Base-by-base conservation (phyloP, 1,140 invertebrate species). In the Cylas formicarius region DNA sequence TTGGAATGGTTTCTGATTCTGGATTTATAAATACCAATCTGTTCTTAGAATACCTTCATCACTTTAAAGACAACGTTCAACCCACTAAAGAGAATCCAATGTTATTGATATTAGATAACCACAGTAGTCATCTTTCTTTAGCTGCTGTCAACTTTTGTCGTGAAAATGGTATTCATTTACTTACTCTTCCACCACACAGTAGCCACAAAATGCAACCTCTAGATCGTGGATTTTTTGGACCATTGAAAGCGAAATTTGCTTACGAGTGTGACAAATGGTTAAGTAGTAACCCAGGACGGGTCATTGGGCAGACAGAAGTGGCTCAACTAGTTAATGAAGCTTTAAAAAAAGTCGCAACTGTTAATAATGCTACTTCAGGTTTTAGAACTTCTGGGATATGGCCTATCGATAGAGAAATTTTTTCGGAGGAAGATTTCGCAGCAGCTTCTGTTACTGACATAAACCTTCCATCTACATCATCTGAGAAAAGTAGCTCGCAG, bases 91-190 rank as follows among this genome's bases (percentile, higher is more conserved):
- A 55, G 1, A 9, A 45, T 24, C 43, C 45, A 10, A 31, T 56
- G 7, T 22, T 57, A 14, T 26, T 57, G 4, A 34, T 55, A 17
- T 43, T 59, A 3, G 54, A 59, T 34, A 60, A 61, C 37, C 58
- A 67, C 36, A 18, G 40, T 2, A 58, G 41, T 10, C 56, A 63
- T 43, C 33, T 59, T 56, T 57, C 60, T 50, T 60, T 61, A 60
- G 53, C 54, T 56, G 67, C 66, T 64, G 29, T 29, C 3, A 3
- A 29, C 5, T 29, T 29, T 3, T 3, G 5, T 9, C 11, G 9
- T 13, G 9, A 29, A 29, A 29, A 29, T 9, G 27, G 33, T 19
- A 35, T 35, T 14, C n/a, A 11, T 20, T 17, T 35, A 19, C 33
- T 35, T 14, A 35, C 33, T 7, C 21, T 35, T n/a, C 33, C 33